These are phyloP conservation scores for Cyprinodon variegatus DNA, from an alignment of 2,113 vertebrate species.

Conservation along the genomic window DNA sequence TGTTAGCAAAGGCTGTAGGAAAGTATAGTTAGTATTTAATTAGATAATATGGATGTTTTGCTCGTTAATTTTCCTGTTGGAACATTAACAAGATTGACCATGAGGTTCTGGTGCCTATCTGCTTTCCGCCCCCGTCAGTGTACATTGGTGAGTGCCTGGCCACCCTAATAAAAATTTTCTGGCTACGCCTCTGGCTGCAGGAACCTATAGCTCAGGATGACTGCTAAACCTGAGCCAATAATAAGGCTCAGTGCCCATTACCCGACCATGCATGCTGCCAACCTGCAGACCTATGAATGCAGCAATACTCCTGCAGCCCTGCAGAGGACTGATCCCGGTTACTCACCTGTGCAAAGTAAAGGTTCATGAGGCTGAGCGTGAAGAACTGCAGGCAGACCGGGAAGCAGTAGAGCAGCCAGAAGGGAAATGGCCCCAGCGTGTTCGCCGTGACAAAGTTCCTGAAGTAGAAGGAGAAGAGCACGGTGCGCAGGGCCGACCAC, in stretches of 20 bases:
- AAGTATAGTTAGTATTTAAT: no score
- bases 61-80: no score
- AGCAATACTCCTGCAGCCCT: not conserved
- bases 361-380: constrained; percentile 95
- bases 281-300: not conserved
- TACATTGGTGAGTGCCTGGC: no score
- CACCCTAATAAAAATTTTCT: no score
- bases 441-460: constrained; percentile 92
- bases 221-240: no score
- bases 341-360: constrained; percentile 95
- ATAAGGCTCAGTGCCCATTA: not conserved
- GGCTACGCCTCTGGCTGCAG: no score
- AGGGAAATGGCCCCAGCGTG: constrained; percentile 88
- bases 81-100: no score
- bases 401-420: constrained; percentile 98
- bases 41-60: no score
- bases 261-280: not conserved
- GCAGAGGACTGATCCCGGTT: not conserved
- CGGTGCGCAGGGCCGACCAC: constrained; percentile 93
- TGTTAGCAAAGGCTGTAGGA: no score
- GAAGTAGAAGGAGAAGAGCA: constrained; percentile 99
- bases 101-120: no score
- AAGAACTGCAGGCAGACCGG: constrained; percentile 99
- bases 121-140: no score
- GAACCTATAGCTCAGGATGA: no score